phyloP scores from a whole-genome alignment of 2,888 invertebrate genomes.

The Pristionchus exspectatus region DNA sequence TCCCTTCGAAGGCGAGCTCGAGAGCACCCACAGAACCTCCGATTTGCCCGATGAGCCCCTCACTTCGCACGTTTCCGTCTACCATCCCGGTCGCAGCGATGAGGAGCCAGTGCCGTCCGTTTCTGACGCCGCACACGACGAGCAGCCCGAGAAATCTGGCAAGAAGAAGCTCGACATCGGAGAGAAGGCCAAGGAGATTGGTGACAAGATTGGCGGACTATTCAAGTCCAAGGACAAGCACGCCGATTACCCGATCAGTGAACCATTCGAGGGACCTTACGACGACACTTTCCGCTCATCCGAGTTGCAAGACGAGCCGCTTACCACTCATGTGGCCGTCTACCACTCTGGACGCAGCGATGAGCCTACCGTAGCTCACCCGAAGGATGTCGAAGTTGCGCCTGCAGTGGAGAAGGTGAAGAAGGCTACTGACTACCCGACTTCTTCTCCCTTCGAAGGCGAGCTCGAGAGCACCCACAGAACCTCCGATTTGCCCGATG shows the following conservation, averaged over 20 bases:
- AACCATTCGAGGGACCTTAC: not conserved
- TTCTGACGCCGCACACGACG: not conserved
- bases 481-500: not conserved
- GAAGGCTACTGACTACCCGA: not conserved
- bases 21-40: not conserved
- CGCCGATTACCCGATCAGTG: slow-evolving; percentile 14
- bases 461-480: not conserved
- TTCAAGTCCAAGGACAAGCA: slow-evolving; percentile 30
- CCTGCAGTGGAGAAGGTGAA: not conserved
- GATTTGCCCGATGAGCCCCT: slow-evolving; percentile 13
- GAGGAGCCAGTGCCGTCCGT: not conserved
- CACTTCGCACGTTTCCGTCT: slow-evolving; percentile 20
- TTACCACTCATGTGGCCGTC: not conserved
- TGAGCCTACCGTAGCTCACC: not conserved
- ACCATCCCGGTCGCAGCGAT: slow-evolving; percentile 33
- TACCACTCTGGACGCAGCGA: slow-evolving; percentile 28
- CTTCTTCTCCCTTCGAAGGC: slow-evolving; percentile 36
- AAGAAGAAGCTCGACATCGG: slow-evolving; percentile 45
- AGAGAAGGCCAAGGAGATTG: slow-evolving; percentile 31
- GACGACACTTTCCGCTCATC: not conserved
- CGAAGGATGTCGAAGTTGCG: not conserved
- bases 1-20: slow-evolving; percentile 38
- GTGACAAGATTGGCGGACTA: slow-evolving; percentile 38
- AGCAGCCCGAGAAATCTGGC: slow-evolving; percentile 30
- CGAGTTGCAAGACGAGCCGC: slow-evolving; percentile 26